These are phyloP conservation scores for Papilio aristodemus DNA, from an alignment of 1,140 invertebrate species.

Conservation along the genomic window DNA sequence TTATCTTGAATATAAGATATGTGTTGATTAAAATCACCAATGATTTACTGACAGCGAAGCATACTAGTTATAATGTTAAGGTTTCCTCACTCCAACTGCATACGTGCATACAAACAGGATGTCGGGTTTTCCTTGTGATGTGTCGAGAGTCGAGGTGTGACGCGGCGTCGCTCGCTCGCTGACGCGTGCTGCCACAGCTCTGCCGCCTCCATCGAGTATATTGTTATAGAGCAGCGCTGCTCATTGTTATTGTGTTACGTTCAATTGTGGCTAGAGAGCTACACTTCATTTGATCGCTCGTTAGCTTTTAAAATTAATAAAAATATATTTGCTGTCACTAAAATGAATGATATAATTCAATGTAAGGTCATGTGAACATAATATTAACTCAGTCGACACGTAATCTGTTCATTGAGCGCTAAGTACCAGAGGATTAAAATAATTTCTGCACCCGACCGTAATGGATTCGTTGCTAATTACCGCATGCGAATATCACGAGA, in stretches of 20 bases:
- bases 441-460: background rate
- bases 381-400: background rate
- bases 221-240: too few relatives aligned
- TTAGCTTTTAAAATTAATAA: too few relatives aligned
- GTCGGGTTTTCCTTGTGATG: conserved; percentile 62
- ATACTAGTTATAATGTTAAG: conserved; percentile 45
- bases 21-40: conserved; percentile 41
- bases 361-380: conserved; percentile 15
- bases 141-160: conserved; percentile 35
- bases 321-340: background rate
- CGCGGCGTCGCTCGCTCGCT: conserved; percentile 29
- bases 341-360: conserved; percentile 18
- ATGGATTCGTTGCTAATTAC: conserved; percentile 21
- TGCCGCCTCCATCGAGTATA: conserved; percentile 14
- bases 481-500: conserved; percentile 20
- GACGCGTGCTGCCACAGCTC: background rate
- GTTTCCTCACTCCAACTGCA: conserved; percentile 48
- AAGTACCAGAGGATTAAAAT: conserved; percentile 16
- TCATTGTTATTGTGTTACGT: too few relatives aligned
- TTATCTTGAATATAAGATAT: conserved; percentile 18
- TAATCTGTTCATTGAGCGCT: conserved; percentile 9
- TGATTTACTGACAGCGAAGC: conserved; percentile 46
- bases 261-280: too few relatives aligned
- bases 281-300: too few relatives aligned
- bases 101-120: conserved; percentile 64